These are phyloP conservation scores for Aplocera efformata DNA, from an alignment of 2,888 invertebrate species.

Conservation along the genomic window DNA sequence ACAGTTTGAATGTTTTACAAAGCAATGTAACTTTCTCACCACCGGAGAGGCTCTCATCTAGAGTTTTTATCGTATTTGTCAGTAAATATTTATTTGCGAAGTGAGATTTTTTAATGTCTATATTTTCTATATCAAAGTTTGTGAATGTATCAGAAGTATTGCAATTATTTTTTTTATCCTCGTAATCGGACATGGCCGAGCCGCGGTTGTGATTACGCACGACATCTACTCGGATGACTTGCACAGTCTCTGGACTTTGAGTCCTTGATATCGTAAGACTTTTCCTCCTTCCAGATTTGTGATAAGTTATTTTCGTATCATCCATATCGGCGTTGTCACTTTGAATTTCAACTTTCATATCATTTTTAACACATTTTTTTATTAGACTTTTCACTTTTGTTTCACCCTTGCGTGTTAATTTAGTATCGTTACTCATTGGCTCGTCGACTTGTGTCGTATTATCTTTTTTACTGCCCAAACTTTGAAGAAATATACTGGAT, in stretches of 20 bases:
- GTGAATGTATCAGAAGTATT: slow-evolving; percentile 17
- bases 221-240: slow-evolving; percentile 74
- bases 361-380: slow-evolving; percentile 27
- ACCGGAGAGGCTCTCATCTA: slow-evolving; percentile 61
- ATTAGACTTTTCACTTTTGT: slow-evolving; percentile 30
- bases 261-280: slow-evolving; percentile 68
- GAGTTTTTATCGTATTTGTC: slow-evolving; percentile 61
- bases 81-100: slow-evolving; percentile 61
- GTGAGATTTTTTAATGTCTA: slow-evolving; percentile 42
- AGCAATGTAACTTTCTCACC: slow-evolving; percentile 69
- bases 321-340: slow-evolving; percentile 32
- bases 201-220: slow-evolving; percentile 56
- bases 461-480: slow-evolving; percentile 42
- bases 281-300: slow-evolving; percentile 60
- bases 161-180: slow-evolving; percentile 40
- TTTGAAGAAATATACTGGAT: slow-evolving; percentile 50
- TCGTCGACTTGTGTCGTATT: slow-evolving; percentile 49
- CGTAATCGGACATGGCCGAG: slow-evolving; percentile 43
- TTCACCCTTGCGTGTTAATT: slow-evolving; percentile 35
- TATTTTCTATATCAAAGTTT: slow-evolving; percentile 32
- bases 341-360: slow-evolving; percentile 28
- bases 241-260: slow-evolving; percentile 71
- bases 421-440: slow-evolving; percentile 29
- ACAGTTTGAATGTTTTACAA: slow-evolving; percentile 68
- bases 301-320: slow-evolving; percentile 55